phyloP scores from a whole-genome alignment of 2,113 vertebrate species.

The Diadophis punctatus region DNA sequence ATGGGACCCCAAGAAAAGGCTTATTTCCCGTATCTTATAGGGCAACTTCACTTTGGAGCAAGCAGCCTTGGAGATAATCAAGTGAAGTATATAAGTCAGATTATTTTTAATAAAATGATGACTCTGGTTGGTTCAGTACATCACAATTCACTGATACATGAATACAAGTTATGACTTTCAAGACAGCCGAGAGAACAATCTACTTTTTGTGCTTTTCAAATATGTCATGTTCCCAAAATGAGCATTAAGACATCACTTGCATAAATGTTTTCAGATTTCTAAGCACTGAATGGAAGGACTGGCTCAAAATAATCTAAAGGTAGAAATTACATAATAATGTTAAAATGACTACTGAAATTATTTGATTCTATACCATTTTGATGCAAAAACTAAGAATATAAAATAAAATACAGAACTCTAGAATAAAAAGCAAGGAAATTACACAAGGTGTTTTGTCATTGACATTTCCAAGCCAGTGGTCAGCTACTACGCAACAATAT shows the following conservation, averaged over 20 bases:
- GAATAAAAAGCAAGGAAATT: neutral
- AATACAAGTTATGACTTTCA: neutral
- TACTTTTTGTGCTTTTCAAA: neutral
- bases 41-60: neutral
- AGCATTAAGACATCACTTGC: neutral
- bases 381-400: neutral
- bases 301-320: neutral
- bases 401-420: neutral
- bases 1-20: neutral
- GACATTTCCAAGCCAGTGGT: neutral
- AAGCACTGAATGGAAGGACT: neutral
- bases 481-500: neutral
- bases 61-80: neutral
- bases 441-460: neutral
- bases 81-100: neutral
- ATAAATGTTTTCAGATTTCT: neutral
- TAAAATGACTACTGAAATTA: neutral
- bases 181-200: neutral
- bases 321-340: neutral
- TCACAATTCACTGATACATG: neutral
- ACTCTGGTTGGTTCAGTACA: neutral
- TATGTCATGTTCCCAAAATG: neutral
- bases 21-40: neutral
- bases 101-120: neutral
- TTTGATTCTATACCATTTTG: neutral